phyloP scores from a whole-genome alignment of 2,113 vertebrate genomes.

The Ammospiza nelsoni region DNA sequence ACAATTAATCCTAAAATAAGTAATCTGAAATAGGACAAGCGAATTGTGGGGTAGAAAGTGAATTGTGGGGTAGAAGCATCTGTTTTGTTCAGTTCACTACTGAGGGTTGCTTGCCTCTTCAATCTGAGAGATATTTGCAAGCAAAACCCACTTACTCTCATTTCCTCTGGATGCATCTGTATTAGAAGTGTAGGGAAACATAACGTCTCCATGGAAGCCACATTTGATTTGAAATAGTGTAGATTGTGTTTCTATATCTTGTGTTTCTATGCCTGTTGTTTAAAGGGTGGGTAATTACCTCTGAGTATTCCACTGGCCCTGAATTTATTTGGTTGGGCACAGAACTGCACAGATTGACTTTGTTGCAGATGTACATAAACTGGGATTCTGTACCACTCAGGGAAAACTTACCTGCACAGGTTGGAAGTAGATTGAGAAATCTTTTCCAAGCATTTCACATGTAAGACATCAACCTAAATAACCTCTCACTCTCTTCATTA shows the following conservation, averaged over 20 bases:
- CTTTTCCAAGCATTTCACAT: background rate
- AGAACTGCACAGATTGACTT: background rate
- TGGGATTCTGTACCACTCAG: accelerated
- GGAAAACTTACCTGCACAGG: background rate
- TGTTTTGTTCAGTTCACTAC: background rate
- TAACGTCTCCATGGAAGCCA: background rate
- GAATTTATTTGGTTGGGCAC: background rate
- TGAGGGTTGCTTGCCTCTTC: background rate
- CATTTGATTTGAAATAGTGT: background rate
- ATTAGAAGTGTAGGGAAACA: background rate
- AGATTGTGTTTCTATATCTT: too few relatives aligned
- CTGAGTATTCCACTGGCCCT: accelerated
- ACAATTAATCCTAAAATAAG: background rate
- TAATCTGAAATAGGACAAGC: background rate
- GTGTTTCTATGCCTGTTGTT: background rate
- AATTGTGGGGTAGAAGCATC: background rate
- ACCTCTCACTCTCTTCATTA: background rate
- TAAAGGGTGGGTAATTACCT: background rate
- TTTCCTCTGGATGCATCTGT: background rate
- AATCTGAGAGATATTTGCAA: background rate
- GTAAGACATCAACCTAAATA: background rate
- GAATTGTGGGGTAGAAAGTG: background rate
- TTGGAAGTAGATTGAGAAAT: background rate
- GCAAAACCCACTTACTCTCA: background rate
- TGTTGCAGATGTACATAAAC: background rate